phyloP scores from a whole-genome alignment of 2,113 vertebrate species.

The Zeus faber region DNA sequence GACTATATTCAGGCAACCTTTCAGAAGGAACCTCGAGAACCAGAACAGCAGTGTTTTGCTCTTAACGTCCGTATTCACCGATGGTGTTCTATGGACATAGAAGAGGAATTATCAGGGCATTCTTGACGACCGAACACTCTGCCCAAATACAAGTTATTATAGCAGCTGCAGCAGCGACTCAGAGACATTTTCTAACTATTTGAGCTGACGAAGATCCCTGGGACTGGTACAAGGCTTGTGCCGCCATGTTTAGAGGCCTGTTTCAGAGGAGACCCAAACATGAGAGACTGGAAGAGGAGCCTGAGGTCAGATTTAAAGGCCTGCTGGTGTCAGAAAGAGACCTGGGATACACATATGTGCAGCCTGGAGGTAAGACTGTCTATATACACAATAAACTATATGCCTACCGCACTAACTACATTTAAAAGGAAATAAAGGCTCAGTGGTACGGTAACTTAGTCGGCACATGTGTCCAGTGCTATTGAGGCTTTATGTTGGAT shows the following conservation, averaged over 20 bases:
- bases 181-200: slow-evolving; percentile 5
- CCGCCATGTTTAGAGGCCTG: slow-evolving; percentile 65
- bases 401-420: no score
- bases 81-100: not conserved
- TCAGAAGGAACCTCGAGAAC: not conserved
- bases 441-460: no score
- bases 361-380: slow-evolving; percentile 87
- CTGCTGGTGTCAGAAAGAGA: slow-evolving; percentile 85
- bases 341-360: slow-evolving; percentile 82
- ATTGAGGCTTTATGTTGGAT: no score
- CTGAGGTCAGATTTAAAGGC: slow-evolving; percentile 82
- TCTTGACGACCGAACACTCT: not conserved
- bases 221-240: slow-evolving; percentile 6
- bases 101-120: slow-evolving; percentile 1
- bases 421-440: no score
- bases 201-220: not conserved
- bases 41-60: no score
- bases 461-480: no score
- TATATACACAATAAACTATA: not conserved
- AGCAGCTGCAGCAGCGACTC: not conserved
- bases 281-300: slow-evolving; percentile 74
- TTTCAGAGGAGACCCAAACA: slow-evolving; percentile 77
- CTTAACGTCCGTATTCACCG: no score
- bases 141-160: not conserved
- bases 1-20: not conserved